Evolutionary conservation across 2,797 vertebrate species (phyloP), one percentile per base, ranked within the genome.

Genomic region (Hypotaenidia philippensis): DNA sequence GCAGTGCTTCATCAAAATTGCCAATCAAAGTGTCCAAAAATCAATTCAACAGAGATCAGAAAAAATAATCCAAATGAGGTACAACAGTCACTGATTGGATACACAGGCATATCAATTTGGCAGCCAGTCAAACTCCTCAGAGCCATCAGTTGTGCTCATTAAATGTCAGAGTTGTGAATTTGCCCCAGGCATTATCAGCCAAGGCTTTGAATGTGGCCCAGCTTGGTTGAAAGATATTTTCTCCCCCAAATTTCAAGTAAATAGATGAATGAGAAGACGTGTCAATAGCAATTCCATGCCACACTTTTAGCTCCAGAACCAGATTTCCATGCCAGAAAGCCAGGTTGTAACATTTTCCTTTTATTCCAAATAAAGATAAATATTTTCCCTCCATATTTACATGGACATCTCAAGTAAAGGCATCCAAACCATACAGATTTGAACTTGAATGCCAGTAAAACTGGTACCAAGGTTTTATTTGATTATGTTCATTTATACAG

Each of bases 11-110:
- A 83, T 74, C 82, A 79, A 8, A 1, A 79, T 53, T 88, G 84
- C 63, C 88, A 92, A 89, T 93, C 59, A 87, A 83, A 87, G 68
- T 59, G 86, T 41, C 64, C 76, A 92, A 91, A 95, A 94, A 92
- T 90, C 83, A 80, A 87, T 96, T 64, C 74, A 83, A 66, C 41
- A 91, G 60, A 75, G 49, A 91, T 89, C 32, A 68, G 52, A 47
- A 5, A 1, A 20, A 63, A 57, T 50, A 41, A 17, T 4, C 8
- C 8, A 87, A 83, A 84, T 76, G 66, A 96, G 81, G 83, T 72
- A 17, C 50, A 87, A 65, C 83, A 66, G 63, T 50, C 47, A 70
- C 64, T 93, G 75, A 70, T 87, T 55, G 80, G 78, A 74, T 81
- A 84, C 55, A 83, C 52, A 93, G 85, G 85, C 31, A 19, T 76